phyloP scores from a whole-genome alignment of 2,113 vertebrate species.

The Pimephales promelas region DNA sequence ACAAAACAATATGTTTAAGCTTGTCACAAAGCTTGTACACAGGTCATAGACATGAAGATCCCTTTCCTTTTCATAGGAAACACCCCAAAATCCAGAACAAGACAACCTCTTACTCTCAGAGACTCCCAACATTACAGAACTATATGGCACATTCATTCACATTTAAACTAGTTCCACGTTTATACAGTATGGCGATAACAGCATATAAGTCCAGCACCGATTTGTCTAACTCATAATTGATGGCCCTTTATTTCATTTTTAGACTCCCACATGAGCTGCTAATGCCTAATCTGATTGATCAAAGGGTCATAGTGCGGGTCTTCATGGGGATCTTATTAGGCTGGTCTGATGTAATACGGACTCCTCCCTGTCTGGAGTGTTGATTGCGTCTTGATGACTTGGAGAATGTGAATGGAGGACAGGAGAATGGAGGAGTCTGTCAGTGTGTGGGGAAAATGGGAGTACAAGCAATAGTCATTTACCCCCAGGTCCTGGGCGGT shows the following conservation, averaged over 20 bases:
- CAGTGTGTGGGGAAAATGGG: constrained; percentile 1
- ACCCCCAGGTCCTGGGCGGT: constrained; percentile 1
- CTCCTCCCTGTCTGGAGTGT: constrained; percentile 44
- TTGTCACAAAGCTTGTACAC: no score
- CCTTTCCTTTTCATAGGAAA: no score
- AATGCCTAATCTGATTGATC: constrained; percentile 57
- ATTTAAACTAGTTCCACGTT: neutral
- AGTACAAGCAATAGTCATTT: neutral
- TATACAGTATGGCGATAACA: neutral
- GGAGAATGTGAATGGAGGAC: constrained; percentile 27
- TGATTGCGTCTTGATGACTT: constrained; percentile 29
- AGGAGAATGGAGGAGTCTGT: constrained; percentile 13
- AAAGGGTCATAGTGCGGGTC: constrained; percentile 39
- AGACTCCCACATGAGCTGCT: constrained; percentile 35
- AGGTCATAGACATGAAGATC: no score
- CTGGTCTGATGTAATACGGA: constrained; percentile 6
- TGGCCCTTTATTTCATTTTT: constrained; percentile 53
- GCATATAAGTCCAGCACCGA: constrained; percentile 11
- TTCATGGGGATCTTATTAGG: constrained; percentile 44
- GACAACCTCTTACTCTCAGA: neutral
- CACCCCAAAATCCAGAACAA: neutral
- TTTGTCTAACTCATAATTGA: constrained; percentile 56
- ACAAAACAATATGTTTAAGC: no score
- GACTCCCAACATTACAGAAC: neutral
- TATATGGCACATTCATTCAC: neutral